A percentile compares a stretch with the other conserved stretches of the same genome.
Conservation (phyloP, 2,797 vertebrate species). For the Luscinia megarhynchos region DNA sequence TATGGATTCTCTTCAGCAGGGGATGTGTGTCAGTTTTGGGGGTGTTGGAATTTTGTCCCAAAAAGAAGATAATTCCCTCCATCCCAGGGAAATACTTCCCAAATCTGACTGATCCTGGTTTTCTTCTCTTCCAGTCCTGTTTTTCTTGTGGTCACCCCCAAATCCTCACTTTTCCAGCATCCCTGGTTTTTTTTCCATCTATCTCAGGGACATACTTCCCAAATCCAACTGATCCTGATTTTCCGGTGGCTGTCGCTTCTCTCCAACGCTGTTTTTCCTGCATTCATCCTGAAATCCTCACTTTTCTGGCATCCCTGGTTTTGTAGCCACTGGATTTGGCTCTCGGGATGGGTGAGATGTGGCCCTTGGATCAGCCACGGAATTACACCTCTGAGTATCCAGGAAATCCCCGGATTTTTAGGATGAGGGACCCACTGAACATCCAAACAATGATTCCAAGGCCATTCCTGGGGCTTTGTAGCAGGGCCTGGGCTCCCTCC, state of each 20-base stretch:
- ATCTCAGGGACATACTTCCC: neutral
- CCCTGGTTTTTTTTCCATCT: neutral
- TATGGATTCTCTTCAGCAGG: rapidly evolving
- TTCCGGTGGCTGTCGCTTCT: neutral
- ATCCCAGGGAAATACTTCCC: neutral
- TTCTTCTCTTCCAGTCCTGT: neutral
- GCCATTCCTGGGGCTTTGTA: neutral
- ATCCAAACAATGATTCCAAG: neutral
- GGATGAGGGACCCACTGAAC: neutral
- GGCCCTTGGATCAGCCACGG: rapidly evolving
- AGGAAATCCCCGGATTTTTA: neutral
- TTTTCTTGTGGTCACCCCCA: neutral
- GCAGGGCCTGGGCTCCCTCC: neutral
- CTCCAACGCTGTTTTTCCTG: neutral
- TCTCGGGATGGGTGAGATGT: rapidly evolving
- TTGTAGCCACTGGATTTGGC: neutral
- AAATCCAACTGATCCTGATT: neutral
- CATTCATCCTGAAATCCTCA: rapidly evolving
- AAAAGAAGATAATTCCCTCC: neutral
- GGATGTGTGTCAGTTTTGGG: no score
- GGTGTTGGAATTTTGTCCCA: neutral
- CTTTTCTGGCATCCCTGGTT: neutral
- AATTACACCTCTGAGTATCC: neutral
- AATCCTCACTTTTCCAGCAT: neutral
- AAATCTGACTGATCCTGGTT: neutral